Conservation (phyloP, 2,888 invertebrate species). For the Panopea generosa region DNA sequence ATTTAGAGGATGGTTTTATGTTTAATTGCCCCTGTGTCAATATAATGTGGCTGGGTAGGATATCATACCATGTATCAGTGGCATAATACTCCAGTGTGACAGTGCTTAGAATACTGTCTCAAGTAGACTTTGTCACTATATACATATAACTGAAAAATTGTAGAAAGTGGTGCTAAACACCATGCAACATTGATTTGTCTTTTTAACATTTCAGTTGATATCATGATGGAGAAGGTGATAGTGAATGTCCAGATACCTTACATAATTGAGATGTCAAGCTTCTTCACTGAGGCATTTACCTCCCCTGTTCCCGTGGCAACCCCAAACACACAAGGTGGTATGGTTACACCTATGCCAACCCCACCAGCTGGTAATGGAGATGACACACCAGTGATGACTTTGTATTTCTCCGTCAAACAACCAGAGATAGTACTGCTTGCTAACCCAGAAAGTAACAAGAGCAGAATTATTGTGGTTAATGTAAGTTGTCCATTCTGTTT, state of each 20-base stretch:
- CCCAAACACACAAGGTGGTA: slow-evolving; percentile 11
- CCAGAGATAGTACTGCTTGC: slow-evolving; percentile 92
- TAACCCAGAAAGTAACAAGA: slow-evolving; percentile 84
- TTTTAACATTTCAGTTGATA: slow-evolving; percentile 87
- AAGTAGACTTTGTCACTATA: too few species aligned
- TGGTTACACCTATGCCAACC: slow-evolving; percentile 84
- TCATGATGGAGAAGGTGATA: slow-evolving; percentile 90
- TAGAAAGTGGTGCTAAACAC: too few species aligned
- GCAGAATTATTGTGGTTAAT: slow-evolving; percentile 89
- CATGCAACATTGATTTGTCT: too few species aligned
- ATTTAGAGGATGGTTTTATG: too few species aligned
- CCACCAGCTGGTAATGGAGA: slow-evolving; percentile 80
- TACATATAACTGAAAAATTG: too few species aligned
- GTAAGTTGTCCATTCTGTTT: slow-evolving; percentile 70
- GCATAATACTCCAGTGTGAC: too few species aligned
- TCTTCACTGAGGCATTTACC: slow-evolving; percentile 87
- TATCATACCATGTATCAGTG: too few species aligned
- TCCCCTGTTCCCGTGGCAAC: slow-evolving; percentile 29
- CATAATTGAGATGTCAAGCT: slow-evolving; percentile 87
- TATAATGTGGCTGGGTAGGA: too few species aligned
- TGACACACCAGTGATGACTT: slow-evolving; percentile 86
- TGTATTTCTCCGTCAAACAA: slow-evolving; percentile 91
- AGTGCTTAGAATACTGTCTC: too few species aligned
- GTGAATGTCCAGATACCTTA: slow-evolving; percentile 91
- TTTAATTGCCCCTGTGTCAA: too few species aligned